Conservation (phyloP, 92 coral and sea anemone genomes). For the Phenganax marumi region DNA sequence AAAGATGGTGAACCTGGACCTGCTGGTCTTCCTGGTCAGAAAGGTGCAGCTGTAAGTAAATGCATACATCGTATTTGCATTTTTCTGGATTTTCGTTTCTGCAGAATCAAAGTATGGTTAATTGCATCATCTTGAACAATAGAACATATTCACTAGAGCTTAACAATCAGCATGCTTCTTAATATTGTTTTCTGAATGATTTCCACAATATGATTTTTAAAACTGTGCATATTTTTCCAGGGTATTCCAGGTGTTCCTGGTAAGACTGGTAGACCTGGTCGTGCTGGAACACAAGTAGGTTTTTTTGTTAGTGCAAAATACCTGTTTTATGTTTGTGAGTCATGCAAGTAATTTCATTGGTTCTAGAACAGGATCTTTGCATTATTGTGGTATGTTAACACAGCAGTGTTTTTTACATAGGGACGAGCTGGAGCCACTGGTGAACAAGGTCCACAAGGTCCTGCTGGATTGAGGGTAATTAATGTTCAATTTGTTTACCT, state of each 20-base stretch:
- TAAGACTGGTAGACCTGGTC: constrained; percentile 57
- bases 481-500: neutral
- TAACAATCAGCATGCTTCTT: too few relatives aligned
- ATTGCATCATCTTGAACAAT: neutral
- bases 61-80: neutral
- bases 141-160: too few relatives aligned
- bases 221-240: constrained; percentile 8
- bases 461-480: constrained; percentile 21
- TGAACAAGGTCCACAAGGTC: constrained; percentile 52
- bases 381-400: neutral
- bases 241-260: constrained; percentile 57
- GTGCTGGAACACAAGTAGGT: constrained; percentile 53
- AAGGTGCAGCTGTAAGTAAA: constrained; percentile 47
- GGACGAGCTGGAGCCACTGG: constrained; percentile 55
- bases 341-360: too few relatives aligned
- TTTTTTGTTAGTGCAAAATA: neutral
- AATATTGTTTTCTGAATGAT: too few relatives aligned
- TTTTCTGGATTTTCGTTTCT: neutral
- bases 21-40: constrained; percentile 41
- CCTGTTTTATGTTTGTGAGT: too few relatives aligned
- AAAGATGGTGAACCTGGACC: constrained; percentile 35
- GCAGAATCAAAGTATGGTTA: neutral
- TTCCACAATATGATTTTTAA: neutral
- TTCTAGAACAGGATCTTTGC: too few relatives aligned
- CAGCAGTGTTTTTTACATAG: constrained; percentile 8